phyloP scores from a whole-genome alignment of 2,888 invertebrate species.

The Brenthis hecate region DNA sequence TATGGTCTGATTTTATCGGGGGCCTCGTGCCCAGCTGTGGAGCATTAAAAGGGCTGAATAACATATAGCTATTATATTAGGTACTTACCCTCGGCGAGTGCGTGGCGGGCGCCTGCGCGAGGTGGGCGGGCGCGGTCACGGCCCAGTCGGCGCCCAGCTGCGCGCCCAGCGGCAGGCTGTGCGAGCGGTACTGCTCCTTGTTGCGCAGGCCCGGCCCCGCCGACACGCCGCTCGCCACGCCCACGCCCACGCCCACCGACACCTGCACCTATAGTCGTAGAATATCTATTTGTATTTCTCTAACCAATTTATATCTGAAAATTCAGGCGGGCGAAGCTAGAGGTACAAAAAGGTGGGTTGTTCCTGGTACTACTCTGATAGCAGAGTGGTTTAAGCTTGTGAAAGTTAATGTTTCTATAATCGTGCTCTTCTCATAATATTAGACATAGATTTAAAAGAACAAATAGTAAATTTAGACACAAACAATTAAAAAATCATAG shows the following conservation, averaged over 20 bases:
- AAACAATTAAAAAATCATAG: not conserved
- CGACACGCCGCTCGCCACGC: conserved; percentile 9
- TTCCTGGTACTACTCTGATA: no score
- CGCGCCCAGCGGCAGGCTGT: conserved; percentile 83
- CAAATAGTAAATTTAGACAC: not conserved
- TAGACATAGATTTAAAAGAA: no score
- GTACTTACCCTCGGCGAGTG: conserved; percentile 46
- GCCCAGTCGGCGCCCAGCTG: conserved; percentile 76
- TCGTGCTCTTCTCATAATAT: no score
- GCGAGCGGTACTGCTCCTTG: conserved; percentile 83
- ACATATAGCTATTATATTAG: not conserved
- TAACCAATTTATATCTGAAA: no score
- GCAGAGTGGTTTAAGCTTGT: not conserved
- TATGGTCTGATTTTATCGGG: no score
- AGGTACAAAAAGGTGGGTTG: no score
- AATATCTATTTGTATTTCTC: no score
- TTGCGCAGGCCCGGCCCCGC: conserved; percentile 39
- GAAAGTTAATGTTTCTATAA: not conserved
- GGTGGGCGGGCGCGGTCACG: conserved; percentile 52
- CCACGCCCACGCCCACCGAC: conserved; percentile 31
- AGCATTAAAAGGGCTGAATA: not conserved
- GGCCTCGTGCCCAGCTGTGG: not conserved
- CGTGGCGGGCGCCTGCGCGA: conserved; percentile 62
- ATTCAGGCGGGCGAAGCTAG: no score
- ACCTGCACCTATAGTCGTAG: conserved; percentile 36